phyloP scores from a whole-genome alignment of 2,113 vertebrate genomes.

The Psittacara wagleri region DNA sequence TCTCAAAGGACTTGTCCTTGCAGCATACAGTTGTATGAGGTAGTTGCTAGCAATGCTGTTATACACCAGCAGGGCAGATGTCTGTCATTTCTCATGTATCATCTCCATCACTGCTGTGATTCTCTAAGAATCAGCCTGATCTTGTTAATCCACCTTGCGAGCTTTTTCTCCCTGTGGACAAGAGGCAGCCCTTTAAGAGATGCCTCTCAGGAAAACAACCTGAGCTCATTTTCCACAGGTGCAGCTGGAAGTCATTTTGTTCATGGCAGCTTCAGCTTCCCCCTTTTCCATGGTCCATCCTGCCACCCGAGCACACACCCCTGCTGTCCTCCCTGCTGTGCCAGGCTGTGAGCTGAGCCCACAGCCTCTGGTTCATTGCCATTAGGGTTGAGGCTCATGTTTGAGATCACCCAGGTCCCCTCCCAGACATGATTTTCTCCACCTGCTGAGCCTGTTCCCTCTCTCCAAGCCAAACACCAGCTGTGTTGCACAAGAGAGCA shows the following conservation, averaged over 20 bases:
- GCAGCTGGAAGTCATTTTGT: background rate
- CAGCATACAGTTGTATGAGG: background rate
- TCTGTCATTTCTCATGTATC: background rate
- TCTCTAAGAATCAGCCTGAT: background rate
- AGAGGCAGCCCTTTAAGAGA: background rate
- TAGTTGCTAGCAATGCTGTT: background rate
- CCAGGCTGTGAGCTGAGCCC: background rate
- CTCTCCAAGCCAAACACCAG: background rate
- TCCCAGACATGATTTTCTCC: accelerated
- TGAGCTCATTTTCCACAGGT: background rate
- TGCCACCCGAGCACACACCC: background rate
- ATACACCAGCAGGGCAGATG: too few relatives aligned
- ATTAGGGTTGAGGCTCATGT: background rate
- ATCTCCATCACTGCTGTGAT: background rate
- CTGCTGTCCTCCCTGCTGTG: background rate
- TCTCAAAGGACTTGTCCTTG: background rate
- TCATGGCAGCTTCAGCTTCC: background rate
- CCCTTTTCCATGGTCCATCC: background rate
- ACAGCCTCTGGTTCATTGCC: background rate
- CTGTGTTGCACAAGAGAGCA: accelerated
- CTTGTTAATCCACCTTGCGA: background rate
- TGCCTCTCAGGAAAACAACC: background rate
- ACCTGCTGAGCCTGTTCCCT: background rate
- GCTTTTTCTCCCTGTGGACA: background rate
- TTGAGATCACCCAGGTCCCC: background rate